These are phyloP conservation scores for Pagetopsis macropterus DNA, from an alignment of 2,797 vertebrate genomes.

Conservation along the genomic window DNA sequence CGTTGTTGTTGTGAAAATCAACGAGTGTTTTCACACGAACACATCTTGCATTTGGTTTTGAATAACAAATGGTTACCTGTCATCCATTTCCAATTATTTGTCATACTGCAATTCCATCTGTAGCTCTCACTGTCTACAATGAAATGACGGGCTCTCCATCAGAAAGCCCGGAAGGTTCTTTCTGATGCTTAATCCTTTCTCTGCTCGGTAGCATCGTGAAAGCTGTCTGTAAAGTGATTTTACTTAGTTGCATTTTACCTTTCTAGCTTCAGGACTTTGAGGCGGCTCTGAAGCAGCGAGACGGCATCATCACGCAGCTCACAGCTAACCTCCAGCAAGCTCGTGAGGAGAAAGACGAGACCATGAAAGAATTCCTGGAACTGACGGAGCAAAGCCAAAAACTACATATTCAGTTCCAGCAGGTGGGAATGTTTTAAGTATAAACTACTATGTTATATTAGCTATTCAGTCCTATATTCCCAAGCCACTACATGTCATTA, in stretches of 20 bases:
- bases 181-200: not conserved
- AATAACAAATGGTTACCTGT: not conserved
- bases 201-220: not conserved
- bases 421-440: conserved; percentile 79
- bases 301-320: conserved; percentile 96
- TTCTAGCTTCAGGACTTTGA: conserved; percentile 94
- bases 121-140: not conserved
- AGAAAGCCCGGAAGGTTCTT: not conserved
- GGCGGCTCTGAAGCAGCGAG: conserved; percentile 94
- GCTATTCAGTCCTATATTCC: not conserved
- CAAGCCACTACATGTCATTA: not conserved
- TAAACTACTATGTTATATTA: not conserved
- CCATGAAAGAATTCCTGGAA: conserved; percentile 94
- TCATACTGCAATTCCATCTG: not conserved
- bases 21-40: not conserved
- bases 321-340: conserved; percentile 96
- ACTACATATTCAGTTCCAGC: conserved; percentile 97
- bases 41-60: not conserved
- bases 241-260: conserved; percentile 22
- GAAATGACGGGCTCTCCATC: not conserved
- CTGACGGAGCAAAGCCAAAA: conserved; percentile 96
- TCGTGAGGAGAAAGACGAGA: conserved; percentile 95
- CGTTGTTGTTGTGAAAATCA: not conserved
- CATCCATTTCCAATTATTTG: not conserved
- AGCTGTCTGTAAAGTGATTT: not conserved